Percentiles rank a stretch among this genome's conserved stretches.
Conservation (phyloP, 92 coral and sea anemone species). For the Muricea muricata region DNA sequence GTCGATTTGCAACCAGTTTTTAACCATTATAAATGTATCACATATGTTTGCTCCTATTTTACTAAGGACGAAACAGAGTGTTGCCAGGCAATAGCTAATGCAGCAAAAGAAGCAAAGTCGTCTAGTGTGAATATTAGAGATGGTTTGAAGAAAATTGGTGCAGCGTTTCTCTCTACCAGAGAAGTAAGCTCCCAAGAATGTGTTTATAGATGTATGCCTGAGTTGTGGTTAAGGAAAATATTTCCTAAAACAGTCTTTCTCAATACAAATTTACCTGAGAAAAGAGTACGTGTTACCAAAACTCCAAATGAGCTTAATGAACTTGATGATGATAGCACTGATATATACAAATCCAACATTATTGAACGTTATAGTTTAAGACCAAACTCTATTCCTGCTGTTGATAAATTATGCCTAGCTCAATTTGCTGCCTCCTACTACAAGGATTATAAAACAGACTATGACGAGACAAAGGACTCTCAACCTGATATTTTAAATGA, state of each 20-base stretch:
- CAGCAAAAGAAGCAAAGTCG: neutral
- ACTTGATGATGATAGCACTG: slow-evolving; percentile 9
- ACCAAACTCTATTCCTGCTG: neutral
- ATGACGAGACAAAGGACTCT: neutral
- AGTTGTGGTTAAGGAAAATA: neutral
- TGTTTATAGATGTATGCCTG: too few species aligned
- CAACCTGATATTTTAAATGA: slow-evolving; percentile 3
- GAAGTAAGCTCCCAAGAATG: neutral
- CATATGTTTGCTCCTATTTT: slow-evolving; percentile 2
- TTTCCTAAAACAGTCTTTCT: neutral
- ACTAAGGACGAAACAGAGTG: slow-evolving; percentile 8
- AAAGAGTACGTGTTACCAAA: too few species aligned
- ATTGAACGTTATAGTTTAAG: too few species aligned
- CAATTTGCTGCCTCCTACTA: too few species aligned
- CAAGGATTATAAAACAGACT: neutral
- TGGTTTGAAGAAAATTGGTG: neutral
- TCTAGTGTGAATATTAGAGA: neutral
- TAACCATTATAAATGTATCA: neutral
- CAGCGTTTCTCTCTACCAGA: slow-evolving; percentile 1
- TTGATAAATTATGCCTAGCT: neutral
- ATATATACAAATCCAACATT: neutral
- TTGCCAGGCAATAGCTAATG: neutral
- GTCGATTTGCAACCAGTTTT: neutral
- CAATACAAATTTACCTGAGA: neutral
- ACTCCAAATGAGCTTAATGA: too few species aligned